Conservation (phyloP, 2,113 vertebrate genomes). For the Hemichromis elongatus region DNA sequence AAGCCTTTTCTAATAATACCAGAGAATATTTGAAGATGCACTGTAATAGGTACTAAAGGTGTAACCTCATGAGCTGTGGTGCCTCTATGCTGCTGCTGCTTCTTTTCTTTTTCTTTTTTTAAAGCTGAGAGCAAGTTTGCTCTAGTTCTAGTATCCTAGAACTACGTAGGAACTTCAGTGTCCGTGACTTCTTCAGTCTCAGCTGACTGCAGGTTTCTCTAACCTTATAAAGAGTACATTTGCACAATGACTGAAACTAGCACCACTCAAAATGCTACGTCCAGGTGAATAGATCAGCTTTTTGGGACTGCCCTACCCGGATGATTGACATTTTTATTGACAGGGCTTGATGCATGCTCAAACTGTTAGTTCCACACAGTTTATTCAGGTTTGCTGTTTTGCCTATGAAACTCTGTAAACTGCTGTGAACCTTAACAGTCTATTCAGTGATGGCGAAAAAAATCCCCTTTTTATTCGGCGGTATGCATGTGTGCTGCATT, state of each 20-base stretch:
- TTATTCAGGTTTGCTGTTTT: not conserved
- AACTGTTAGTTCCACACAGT: not conserved
- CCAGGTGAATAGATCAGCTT: not conserved
- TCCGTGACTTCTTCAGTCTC: not conserved
- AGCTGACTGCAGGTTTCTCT: not conserved
- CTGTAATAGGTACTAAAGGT: not conserved
- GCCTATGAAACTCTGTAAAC: not conserved
- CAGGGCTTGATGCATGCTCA: no score
- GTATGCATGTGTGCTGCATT: not conserved
- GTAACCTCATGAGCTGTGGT: not conserved
- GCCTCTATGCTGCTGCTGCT: not conserved
- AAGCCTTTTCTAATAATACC: accelerated
- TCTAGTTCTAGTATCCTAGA: not conserved
- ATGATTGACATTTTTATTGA: no score
- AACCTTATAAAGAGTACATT: accelerated
- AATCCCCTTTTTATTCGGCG: not conserved
- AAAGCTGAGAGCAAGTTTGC: not conserved
- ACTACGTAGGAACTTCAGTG: not conserved
- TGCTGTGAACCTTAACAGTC: not conserved
- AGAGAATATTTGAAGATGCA: not conserved
- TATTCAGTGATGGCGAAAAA: not conserved
- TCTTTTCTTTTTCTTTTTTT: accelerated
- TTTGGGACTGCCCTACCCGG: not conserved
- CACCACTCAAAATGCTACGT: not conserved
- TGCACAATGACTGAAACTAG: not conserved